Percentiles rank a stretch among this genome's conserved stretches.
phyloP scores from a whole-genome alignment of 35 echinoderm and acorn worm genomes.

The Lytechinus pictus region DNA sequence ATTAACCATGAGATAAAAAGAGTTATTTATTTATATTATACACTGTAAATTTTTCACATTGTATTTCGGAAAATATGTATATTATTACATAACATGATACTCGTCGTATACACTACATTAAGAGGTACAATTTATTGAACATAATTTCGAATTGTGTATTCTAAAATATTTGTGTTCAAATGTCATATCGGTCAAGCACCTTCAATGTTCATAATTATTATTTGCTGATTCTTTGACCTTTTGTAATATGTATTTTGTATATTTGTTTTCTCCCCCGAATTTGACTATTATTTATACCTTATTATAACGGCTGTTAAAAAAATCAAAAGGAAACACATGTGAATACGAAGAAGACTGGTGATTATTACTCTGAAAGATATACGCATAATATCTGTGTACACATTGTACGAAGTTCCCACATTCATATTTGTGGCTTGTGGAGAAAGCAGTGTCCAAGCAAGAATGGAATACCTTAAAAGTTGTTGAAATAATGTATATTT shows the following conservation, averaged over 20 bases:
- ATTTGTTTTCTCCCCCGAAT: no score
- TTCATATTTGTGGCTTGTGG: no score
- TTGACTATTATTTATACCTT: no score
- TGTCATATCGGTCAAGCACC: neutral
- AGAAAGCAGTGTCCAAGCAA: no score
- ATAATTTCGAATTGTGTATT: neutral
- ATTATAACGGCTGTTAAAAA: no score
- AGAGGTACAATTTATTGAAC: neutral
- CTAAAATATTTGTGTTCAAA: neutral
- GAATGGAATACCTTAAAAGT: no score
- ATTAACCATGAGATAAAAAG: neutral
- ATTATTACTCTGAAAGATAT: no score
- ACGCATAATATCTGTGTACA: no score
- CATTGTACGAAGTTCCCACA: no score
- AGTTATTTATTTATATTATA: neutral
- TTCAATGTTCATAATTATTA: neutral
- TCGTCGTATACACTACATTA: neutral
- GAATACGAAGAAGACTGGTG: no score
- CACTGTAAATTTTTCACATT: neutral
- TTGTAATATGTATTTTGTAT: neutral
- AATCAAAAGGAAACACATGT: no score
- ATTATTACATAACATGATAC: neutral
- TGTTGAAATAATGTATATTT: no score
- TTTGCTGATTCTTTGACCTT: neutral
- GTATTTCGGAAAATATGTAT: neutral